phyloP scores from a whole-genome alignment of 2,888 invertebrate species.

The Lasius platythorax region DNA sequence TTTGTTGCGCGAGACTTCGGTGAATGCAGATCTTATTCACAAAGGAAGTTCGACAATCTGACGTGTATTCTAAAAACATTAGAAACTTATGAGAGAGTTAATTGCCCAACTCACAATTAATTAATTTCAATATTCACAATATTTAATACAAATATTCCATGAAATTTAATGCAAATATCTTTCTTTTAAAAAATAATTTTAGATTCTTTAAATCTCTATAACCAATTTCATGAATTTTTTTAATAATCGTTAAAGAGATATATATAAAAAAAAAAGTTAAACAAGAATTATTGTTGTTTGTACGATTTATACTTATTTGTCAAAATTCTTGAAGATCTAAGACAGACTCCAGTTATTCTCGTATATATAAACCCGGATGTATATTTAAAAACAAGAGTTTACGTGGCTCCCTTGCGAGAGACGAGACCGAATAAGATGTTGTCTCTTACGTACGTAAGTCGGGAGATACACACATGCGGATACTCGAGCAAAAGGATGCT shows the following conservation, averaged over 20 bases:
- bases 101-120: not conserved
- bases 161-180: not conserved
- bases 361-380: slow-evolving; percentile 3
- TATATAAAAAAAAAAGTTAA: not conserved
- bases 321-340: not conserved
- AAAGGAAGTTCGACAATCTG: not conserved
- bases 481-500: slow-evolving; percentile 57
- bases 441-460: slow-evolving; percentile 34
- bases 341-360: not conserved
- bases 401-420: not conserved
- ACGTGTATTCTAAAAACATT: not conserved
- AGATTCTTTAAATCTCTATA: not conserved
- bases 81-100: not conserved
- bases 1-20: not conserved
- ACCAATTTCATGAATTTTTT: not conserved
- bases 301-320: not conserved
- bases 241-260: not conserved
- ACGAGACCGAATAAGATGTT: not conserved
- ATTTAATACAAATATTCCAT: not conserved
- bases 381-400: slow-evolving; percentile 28
- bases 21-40: not conserved
- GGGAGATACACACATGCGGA: slow-evolving; percentile 39
- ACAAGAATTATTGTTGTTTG: not conserved
- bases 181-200: not conserved
- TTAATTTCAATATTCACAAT: not conserved